Conservation (phyloP, 2,797 vertebrate genomes). For the Hafferia zeledoni region DNA sequence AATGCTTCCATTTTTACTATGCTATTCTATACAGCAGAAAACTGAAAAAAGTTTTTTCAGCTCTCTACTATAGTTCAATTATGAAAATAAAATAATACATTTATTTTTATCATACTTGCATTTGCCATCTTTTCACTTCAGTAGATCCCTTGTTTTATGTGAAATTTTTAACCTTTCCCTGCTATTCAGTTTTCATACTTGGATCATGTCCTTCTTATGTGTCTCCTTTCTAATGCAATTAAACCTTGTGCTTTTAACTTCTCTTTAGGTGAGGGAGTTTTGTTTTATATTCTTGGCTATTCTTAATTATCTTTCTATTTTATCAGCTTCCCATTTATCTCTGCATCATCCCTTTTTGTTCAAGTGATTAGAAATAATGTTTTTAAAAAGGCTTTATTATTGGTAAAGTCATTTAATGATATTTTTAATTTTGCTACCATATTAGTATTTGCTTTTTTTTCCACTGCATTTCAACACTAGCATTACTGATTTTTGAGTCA, state of each 20-base stretch:
- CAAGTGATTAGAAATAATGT: not conserved
- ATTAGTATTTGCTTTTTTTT: not conserved
- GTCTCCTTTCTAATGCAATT: slow-evolving; percentile 31
- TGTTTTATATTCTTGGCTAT: not conserved
- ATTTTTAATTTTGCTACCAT: not conserved
- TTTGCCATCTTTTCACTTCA: slow-evolving; percentile 12
- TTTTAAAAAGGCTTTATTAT: not conserved
- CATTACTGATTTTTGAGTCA: not conserved
- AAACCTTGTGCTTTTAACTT: slow-evolving; percentile 1
- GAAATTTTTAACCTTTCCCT: not conserved
- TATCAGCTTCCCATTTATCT: not conserved
- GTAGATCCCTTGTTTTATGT: not conserved
- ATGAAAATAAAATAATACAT: not conserved
- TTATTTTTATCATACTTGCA: not conserved
- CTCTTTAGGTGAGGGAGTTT: not conserved
- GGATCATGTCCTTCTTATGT: not conserved
- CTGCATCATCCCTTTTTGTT: not conserved
- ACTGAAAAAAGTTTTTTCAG: not conserved
- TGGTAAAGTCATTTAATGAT: not conserved
- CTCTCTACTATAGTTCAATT: not conserved
- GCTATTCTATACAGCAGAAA: not conserved
- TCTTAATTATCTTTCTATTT: not conserved
- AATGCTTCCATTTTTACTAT: not conserved
- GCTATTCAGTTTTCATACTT: not conserved
- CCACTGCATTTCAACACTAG: not conserved